Evolutionary conservation across 2,888 invertebrate species (phyloP).

Genomic region (Eudemis profundana): DNA sequence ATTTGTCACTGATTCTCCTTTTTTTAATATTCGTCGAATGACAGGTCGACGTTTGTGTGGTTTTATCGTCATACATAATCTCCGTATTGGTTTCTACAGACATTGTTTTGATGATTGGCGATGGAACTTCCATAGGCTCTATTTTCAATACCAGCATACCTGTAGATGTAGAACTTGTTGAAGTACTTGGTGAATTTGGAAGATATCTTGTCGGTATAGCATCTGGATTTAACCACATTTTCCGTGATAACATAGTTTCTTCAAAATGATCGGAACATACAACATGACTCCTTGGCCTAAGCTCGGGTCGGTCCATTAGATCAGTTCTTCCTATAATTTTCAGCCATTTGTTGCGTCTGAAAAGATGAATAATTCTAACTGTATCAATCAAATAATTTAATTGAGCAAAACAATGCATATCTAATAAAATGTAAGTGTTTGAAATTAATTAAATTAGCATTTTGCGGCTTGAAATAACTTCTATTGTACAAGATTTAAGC

Average conservation of each 20-base stretch:
- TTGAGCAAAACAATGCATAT: too few species aligned
- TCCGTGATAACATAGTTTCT: not conserved
- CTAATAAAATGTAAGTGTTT: not conserved
- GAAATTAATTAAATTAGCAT: too few species aligned
- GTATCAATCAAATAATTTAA: too few species aligned
- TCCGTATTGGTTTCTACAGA: not conserved
- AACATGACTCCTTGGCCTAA: not conserved
- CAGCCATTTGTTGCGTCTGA: slow-evolving; percentile 1
- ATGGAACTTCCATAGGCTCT: not conserved
- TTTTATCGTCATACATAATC: not conserved
- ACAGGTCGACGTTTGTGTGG: not conserved
- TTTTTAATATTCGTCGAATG: not conserved
- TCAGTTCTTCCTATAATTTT: slow-evolving; percentile 2
- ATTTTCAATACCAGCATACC: not conserved
- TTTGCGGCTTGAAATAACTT: too few species aligned
- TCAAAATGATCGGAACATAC: slow-evolving; percentile 5
- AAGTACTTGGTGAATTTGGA: not conserved
- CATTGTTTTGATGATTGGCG: not conserved
- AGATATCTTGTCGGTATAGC: not conserved
- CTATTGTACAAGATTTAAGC: too few species aligned
- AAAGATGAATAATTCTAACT: not conserved
- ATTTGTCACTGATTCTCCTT: not conserved
- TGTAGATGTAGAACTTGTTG: not conserved
- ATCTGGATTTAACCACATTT: not conserved
- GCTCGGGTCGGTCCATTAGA: slow-evolving; percentile 1